These are phyloP conservation scores for Lucifuga dentata DNA, from an alignment of 2,113 vertebrate species.

Conservation along the genomic window DNA sequence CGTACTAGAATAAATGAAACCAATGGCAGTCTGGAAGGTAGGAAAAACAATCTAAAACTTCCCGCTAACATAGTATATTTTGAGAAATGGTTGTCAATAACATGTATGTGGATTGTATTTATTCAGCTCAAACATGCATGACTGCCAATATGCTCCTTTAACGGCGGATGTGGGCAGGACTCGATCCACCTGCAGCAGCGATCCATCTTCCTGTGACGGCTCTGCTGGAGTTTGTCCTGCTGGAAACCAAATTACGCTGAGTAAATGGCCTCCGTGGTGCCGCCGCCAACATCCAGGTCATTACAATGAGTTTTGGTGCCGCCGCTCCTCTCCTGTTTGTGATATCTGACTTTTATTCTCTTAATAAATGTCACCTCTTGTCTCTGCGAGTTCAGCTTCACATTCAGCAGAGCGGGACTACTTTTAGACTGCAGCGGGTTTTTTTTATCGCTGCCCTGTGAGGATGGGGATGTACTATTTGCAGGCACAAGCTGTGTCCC, in stretches of 20 bases:
- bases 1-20: too few relatives aligned
- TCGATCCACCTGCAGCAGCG: slow-evolving; percentile 70
- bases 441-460: too few relatives aligned
- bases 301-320: slow-evolving; percentile 54
- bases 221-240: slow-evolving; percentile 66
- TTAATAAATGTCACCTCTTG: slow-evolving; percentile 30
- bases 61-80: too few relatives aligned
- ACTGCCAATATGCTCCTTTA: too few relatives aligned
- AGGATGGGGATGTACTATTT: too few relatives aligned
- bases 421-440: too few relatives aligned
- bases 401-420: slow-evolving; percentile 25
- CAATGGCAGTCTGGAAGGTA: too few relatives aligned
- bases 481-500: too few relatives aligned
- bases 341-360: slow-evolving; percentile 27
- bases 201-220: slow-evolving; percentile 71
- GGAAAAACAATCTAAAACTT: too few relatives aligned
- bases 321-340: slow-evolving; percentile 49
- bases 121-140: too few relatives aligned
- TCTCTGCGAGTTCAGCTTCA: slow-evolving; percentile 14
- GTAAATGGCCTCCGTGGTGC: slow-evolving; percentile 70
- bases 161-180: slow-evolving; percentile 39
- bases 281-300: slow-evolving; percentile 67
- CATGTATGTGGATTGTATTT: too few relatives aligned
- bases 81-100: too few relatives aligned
- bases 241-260: slow-evolving; percentile 79